Conservation (phyloP, 1,140 invertebrate species). For the Condylostylus longicornis region DNA sequence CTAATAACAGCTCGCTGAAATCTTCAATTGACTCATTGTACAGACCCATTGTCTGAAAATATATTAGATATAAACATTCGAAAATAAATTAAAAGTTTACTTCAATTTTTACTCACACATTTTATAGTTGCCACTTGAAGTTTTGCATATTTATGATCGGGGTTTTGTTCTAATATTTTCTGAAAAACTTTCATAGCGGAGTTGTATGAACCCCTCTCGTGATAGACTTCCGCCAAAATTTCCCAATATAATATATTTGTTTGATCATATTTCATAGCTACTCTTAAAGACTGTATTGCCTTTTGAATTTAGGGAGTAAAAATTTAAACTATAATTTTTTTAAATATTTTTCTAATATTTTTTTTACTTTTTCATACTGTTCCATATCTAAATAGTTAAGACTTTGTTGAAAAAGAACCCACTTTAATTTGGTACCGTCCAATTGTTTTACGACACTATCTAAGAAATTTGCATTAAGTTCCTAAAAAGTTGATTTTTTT, state of each 20-base stretch:
- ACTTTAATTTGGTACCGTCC: slow-evolving; percentile 42
- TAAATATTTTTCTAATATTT: not conserved
- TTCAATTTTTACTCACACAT: slow-evolving; percentile 27
- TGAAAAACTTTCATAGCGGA: slow-evolving; percentile 76
- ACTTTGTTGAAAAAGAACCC: slow-evolving; percentile 69
- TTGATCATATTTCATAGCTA: slow-evolving; percentile 56
- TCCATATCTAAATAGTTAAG: slow-evolving; percentile 56
- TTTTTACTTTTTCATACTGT: slow-evolving; percentile 40
- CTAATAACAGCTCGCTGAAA: slow-evolving; percentile 49
- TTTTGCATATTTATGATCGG: slow-evolving; percentile 54
- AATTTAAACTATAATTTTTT: slow-evolving; percentile 1
- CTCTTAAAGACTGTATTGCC: slow-evolving; percentile 60
- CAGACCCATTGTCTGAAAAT: slow-evolving; percentile 40
- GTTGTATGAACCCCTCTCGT: slow-evolving; percentile 62
- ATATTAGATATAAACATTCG: not conserved
- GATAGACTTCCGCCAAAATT: slow-evolving; percentile 75
- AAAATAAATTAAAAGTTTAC: slow-evolving; percentile 1
- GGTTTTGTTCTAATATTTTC: slow-evolving; percentile 50
- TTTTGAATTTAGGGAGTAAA: slow-evolving; percentile 4
- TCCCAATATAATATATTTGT: slow-evolving; percentile 64
- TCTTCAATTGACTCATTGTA: slow-evolving; percentile 53
- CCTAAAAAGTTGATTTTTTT: too few relatives aligned
- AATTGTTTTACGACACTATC: slow-evolving; percentile 38
- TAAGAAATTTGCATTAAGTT: slow-evolving; percentile 54
- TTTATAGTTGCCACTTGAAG: slow-evolving; percentile 70